Percentiles rank a stretch among this genome's conserved stretches.
phyloP scores from a whole-genome alignment of 1,140 invertebrate species.

The roundworm (Caenorhabditis elegans) region WBcel235 BX284605.5:9168501-9169000 shows the following conservation, averaged over 20 bases:
- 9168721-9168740: constrained; percentile 3
- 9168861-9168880: constrained; percentile 67
- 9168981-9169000: too few relatives aligned
- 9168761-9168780: constrained; percentile 53
- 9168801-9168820: constrained; percentile 63
- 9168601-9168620: constrained; percentile 61
- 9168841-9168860: constrained; percentile 67
- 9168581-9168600: constrained; percentile 56
- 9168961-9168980: constrained; percentile 36
- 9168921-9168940: constrained; percentile 47
- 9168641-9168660: constrained; percentile 51
- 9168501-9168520: background rate
- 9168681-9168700: constrained; percentile 50
- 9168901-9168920: constrained; percentile 64
- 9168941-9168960: background rate
- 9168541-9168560: background rate
- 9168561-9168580: background rate
- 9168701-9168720: constrained; percentile 39
- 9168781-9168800: constrained; percentile 65
- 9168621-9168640: constrained; percentile 31
- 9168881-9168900: constrained; percentile 69
- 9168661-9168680: constrained; percentile 52
- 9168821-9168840: constrained; percentile 66
- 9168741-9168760: constrained; percentile 53
- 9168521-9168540: background rate